These are phyloP conservation scores for Philotrypesis tridentata DNA, from an alignment of 1,140 invertebrate species.

Conservation along the genomic window DNA sequence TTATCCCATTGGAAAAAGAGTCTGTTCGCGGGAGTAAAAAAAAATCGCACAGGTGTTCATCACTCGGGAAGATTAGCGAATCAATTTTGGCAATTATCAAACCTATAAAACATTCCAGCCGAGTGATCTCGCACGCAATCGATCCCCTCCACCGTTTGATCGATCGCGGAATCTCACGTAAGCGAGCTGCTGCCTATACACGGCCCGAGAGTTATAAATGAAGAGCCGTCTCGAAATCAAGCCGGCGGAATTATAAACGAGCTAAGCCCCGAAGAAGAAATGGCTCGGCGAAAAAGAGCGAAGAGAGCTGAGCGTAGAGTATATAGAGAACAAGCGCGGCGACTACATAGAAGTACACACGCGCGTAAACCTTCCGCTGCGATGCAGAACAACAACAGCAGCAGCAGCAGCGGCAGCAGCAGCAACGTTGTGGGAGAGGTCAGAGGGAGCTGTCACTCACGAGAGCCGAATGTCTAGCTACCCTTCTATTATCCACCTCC, in stretches of 20 bases:
- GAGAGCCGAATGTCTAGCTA: conserved; percentile 67
- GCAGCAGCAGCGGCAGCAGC: neutral
- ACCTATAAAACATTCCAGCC: neutral
- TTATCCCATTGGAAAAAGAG: no score
- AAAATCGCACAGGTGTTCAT: no score
- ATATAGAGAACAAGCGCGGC: no score
- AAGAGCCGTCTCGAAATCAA: conserved; percentile 2
- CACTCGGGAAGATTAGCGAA: no score
- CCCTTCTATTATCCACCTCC: conserved; percentile 69
- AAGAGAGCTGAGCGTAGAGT: neutral
- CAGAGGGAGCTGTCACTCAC: conserved; percentile 72
- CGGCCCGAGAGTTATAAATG: neutral
- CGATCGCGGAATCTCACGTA: conserved; percentile 16
- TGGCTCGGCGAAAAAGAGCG: neutral
- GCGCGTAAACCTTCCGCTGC: neutral
- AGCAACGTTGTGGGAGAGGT: conserved; percentile 65
- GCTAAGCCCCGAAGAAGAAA: neutral
- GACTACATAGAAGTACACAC: no score
- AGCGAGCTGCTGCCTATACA: no score
- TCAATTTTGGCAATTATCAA: neutral
- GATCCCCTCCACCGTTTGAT: neutral
- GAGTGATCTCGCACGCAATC: neutral
- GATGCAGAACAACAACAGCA: neutral
- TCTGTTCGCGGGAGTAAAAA: no score
- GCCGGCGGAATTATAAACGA: neutral